These are phyloP conservation scores for Pteromalus puparum DNA, from an alignment of 1,140 invertebrate species.

Conservation along the genomic window DNA sequence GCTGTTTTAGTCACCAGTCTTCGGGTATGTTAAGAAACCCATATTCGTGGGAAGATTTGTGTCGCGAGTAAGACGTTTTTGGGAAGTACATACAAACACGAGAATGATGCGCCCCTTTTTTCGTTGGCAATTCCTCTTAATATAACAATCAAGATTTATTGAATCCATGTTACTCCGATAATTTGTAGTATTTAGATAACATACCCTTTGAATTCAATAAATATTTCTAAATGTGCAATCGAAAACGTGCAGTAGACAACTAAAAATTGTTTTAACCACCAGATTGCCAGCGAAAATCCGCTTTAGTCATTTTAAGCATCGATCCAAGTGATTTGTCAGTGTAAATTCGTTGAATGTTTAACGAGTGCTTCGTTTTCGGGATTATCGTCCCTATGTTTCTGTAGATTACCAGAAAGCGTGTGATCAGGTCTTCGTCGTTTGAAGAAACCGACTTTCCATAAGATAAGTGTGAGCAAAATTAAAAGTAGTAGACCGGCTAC, in stretches of 20 bases:
- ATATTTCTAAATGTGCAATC: background rate
- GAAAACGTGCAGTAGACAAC: slow-evolving; percentile 15
- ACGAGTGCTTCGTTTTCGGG: slow-evolving; percentile 73
- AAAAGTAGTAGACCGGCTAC: slow-evolving; percentile 87
- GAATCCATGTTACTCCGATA: background rate
- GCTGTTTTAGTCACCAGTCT: slow-evolving; percentile 52
- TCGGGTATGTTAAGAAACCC: slow-evolving; percentile 9
- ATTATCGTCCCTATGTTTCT: slow-evolving; percentile 84
- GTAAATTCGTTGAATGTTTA: slow-evolving; percentile 63
- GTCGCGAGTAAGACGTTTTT: slow-evolving; percentile 20
- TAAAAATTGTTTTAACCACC: background rate
- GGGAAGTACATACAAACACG: background rate
- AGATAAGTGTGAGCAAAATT: slow-evolving; percentile 83
- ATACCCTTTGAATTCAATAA: background rate
- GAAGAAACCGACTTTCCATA: slow-evolving; percentile 94
- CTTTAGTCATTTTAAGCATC: background rate
- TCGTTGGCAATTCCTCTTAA: slow-evolving; percentile 30
- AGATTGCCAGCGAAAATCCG: slow-evolving; percentile 18
- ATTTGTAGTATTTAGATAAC: background rate
- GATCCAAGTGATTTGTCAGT: background rate
- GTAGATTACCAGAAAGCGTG: slow-evolving; percentile 87
- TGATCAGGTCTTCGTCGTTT: slow-evolving; percentile 87
- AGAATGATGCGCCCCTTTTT: slow-evolving; percentile 2
- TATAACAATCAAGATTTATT: background rate
- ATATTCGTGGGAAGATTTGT: slow-evolving; percentile 30